phyloP scores from a whole-genome alignment of 2,113 vertebrate species.

The Microcebus tavaratra region DNA sequence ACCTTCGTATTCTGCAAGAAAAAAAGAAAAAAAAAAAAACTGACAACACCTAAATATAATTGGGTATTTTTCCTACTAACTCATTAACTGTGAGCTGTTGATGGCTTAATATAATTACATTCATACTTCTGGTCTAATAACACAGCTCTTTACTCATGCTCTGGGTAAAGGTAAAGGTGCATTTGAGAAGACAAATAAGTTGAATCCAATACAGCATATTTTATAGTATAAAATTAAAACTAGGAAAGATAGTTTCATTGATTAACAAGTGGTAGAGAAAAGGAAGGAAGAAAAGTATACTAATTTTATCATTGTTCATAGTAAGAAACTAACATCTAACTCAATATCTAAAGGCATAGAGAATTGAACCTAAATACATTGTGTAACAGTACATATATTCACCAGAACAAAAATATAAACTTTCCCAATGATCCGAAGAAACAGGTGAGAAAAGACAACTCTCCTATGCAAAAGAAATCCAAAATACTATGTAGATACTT shows the following conservation, averaged over 20 bases:
- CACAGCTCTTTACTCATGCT: background rate
- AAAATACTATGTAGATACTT: background rate
- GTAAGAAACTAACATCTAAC: background rate
- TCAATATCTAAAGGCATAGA: background rate
- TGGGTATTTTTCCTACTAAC: background rate
- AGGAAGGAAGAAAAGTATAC: background rate
- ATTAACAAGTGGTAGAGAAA: background rate
- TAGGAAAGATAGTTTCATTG: background rate
- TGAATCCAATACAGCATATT: background rate
- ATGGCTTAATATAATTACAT: background rate
- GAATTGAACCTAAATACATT: background rate
- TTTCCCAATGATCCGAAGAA: background rate
- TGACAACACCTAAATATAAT: background rate
- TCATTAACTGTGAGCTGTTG: background rate
- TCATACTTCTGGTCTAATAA: background rate
- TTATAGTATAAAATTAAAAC: background rate
- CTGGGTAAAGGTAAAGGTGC: background rate
- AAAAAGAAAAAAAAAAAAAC: background rate
- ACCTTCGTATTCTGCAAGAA: conserved; percentile 83
- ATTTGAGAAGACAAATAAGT: background rate
- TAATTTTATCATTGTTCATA: background rate
- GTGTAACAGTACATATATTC: background rate
- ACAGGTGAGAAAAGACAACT: background rate
- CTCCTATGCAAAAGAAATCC: background rate
- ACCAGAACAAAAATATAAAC: background rate